phyloP scores from a whole-genome alignment of 1,140 invertebrate genomes.

The Delia radicum region DNA sequence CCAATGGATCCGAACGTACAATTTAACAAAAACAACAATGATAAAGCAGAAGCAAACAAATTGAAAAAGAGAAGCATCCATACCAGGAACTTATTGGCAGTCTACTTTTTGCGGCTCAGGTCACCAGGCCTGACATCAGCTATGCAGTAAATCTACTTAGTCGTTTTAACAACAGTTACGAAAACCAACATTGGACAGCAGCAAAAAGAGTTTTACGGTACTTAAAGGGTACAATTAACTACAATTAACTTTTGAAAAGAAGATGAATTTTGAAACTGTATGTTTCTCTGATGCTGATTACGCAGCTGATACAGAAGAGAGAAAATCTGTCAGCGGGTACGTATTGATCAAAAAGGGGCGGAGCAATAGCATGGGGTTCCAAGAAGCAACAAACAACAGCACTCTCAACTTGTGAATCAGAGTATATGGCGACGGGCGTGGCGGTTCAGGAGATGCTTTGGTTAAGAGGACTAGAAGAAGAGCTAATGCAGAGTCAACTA shows the following conservation, averaged over 20 bases:
- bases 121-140: conserved; percentile 54
- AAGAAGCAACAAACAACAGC: conserved; percentile 45
- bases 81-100: conserved; percentile 42
- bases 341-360: conserved; percentile 36
- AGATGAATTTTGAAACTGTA: neutral
- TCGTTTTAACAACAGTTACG: conserved; percentile 37
- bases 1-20: conserved; percentile 35
- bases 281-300: conserved; percentile 34
- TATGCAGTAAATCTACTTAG: conserved; percentile 42
- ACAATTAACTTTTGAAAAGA: neutral
- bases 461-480: conserved; percentile 10
- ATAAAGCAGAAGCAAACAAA: too few species aligned
- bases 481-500: neutral
- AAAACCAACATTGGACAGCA: conserved; percentile 40
- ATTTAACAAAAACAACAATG: too few species aligned
- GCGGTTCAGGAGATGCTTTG: conserved; percentile 33
- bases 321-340: conserved; percentile 47
- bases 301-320: conserved; percentile 29
- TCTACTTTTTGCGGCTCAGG: conserved; percentile 46
- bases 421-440: conserved; percentile 43
- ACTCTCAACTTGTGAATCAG: conserved; percentile 45
- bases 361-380: conserved; percentile 40
- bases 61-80: too few species aligned
- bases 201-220: conserved; percentile 50
- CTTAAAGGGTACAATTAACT: conserved; percentile 44